Evolutionary conservation across 35 echinoderm and acorn worm genomes (phyloP).

Genomic region (Heliocidaris tuberculata): DNA sequence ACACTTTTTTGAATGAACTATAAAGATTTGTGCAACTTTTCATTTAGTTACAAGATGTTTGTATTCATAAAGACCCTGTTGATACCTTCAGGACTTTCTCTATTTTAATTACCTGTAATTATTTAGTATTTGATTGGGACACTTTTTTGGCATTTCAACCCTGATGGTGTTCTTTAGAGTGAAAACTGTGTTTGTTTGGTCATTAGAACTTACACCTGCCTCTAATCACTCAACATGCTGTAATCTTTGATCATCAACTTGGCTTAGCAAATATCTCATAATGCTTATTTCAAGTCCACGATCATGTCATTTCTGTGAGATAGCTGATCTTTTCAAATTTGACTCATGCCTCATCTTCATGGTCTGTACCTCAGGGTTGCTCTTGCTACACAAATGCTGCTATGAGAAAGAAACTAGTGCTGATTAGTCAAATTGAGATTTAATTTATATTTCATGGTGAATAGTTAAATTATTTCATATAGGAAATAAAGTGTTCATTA

Average conservation of each 20-base stretch:
- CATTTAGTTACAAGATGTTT: neutral
- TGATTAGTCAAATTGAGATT: neutral
- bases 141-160: neutral
- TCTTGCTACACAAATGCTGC: neutral
- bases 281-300: neutral
- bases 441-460: no score
- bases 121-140: neutral
- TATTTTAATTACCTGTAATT: neutral
- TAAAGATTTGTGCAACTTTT: neutral
- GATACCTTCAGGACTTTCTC: neutral
- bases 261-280: slow-evolving; percentile 20
- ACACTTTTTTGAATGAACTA: neutral
- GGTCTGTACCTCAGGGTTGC: neutral
- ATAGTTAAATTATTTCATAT: no score
- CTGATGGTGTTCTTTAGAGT: neutral
- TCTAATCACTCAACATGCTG: neutral
- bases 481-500: no score
- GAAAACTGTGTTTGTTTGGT: neutral
- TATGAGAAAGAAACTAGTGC: neutral
- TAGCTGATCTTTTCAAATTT: neutral
- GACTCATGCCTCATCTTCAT: neutral
- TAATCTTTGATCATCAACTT: slow-evolving; percentile 27
- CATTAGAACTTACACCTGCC: neutral
- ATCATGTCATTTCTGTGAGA: neutral
- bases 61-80: neutral